phyloP scores from a whole-genome alignment of 2,797 vertebrate genomes.

The Coendou prehensilis region DNA sequence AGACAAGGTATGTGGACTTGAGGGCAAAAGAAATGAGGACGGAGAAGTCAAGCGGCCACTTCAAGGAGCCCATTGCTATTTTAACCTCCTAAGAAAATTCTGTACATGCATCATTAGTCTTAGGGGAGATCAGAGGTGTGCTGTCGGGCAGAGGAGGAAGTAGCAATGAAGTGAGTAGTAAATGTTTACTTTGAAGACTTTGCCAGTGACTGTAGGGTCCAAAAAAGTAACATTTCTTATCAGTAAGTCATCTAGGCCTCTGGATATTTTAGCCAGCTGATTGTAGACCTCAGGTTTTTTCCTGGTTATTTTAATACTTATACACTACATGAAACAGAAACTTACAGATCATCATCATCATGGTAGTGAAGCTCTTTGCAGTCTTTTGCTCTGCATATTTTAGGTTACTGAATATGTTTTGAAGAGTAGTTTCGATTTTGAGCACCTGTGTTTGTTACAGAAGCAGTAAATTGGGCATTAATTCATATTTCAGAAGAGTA shows the following conservation, averaged over 20 bases:
- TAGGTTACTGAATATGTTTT: not conserved
- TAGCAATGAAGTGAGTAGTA: slow-evolving; percentile 46
- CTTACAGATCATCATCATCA: not conserved
- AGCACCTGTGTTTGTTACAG: slow-evolving; percentile 45
- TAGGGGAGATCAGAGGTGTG: not conserved
- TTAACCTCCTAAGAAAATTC: slow-evolving; percentile 43
- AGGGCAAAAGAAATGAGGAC: not conserved
- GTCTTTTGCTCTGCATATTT: slow-evolving; percentile 33
- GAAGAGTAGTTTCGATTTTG: slow-evolving; percentile 63
- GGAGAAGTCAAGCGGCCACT: not conserved
- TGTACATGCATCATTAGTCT: not conserved
- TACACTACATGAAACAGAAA: not conserved
- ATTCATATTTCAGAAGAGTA: slow-evolving; percentile 42
- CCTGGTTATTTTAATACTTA: not conserved
- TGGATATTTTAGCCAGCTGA: not conserved
- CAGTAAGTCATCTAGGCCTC: not conserved
- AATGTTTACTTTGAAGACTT: slow-evolving; percentile 68
- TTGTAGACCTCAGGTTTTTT: not conserved
- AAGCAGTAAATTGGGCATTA: not conserved
- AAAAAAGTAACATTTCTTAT: not conserved
- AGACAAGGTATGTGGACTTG: not conserved
- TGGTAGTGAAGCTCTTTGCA: not conserved
- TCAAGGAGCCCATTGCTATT: slow-evolving; percentile 51
- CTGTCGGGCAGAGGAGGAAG: slow-evolving; percentile 54
- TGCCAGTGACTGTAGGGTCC: slow-evolving; percentile 34